Conservation (phyloP, 2,797 vertebrate genomes). For the Lycodopsis pacificus region DNA sequence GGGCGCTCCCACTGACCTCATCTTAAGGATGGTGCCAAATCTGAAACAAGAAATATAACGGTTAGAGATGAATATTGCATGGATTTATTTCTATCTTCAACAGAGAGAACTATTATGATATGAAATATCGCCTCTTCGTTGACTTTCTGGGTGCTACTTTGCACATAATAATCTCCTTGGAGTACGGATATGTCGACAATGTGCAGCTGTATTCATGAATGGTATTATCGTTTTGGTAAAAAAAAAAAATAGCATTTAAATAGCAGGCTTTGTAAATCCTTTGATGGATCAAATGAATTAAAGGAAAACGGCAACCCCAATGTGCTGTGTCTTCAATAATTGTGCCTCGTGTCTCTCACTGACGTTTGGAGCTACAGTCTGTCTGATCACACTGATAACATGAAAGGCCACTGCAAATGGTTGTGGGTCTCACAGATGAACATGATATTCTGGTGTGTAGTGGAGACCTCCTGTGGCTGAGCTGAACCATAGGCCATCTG, state of each 20-base stretch:
- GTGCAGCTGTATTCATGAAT: constrained; percentile 82
- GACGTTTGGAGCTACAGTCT: constrained; percentile 10
- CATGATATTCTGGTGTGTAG: constrained; percentile 47
- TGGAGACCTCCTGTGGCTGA: constrained; percentile 77
- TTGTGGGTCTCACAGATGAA: constrained; percentile 36
- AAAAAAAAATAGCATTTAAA: constrained; percentile 74
- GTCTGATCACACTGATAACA: constrained; percentile 30
- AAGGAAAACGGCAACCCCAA: constrained; percentile 77
- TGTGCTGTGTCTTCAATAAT: constrained; percentile 55
- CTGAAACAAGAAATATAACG: constrained; percentile 65
- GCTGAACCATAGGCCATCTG: constrained; percentile 64
- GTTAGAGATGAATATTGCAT: constrained; percentile 82
- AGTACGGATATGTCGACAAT: constrained; percentile 70
- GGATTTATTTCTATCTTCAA: constrained; percentile 81
- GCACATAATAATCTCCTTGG: constrained; percentile 74
- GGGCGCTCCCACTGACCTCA: constrained; percentile 67
- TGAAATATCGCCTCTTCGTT: constrained; percentile 76
- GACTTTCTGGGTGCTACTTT: constrained; percentile 79
- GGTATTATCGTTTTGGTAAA: constrained; percentile 67
- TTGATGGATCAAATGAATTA: constrained; percentile 78
- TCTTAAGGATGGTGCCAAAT: constrained; percentile 80
- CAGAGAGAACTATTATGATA: constrained; percentile 76
- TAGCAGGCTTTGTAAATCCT: constrained; percentile 84
- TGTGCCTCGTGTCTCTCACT: constrained; percentile 33
- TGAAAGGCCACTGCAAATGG: constrained; percentile 15